Percentiles rank a stretch among this genome's conserved stretches.
These are phyloP conservation scores for Heterotilapia buettikoferi DNA, from an alignment of 2,113 vertebrate species.

Conservation along the genomic window DNA sequence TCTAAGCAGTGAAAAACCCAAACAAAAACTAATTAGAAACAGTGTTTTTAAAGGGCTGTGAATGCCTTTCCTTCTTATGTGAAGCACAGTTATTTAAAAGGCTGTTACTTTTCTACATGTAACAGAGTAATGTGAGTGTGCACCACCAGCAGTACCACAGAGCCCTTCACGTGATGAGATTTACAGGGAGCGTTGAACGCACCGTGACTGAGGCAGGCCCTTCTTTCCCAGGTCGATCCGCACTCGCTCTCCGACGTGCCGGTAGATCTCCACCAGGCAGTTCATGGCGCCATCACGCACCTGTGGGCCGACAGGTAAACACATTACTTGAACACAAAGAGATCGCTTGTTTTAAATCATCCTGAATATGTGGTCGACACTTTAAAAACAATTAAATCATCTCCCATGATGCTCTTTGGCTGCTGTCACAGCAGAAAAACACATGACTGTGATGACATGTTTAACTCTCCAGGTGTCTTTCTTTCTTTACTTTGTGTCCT, in stretches of 20 bases:
- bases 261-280: slow-evolving; percentile 96
- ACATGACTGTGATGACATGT: not conserved
- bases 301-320: slow-evolving; percentile 49
- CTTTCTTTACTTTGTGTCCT: not conserved
- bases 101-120: not conserved
- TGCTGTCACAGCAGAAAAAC: not conserved
- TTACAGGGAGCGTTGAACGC: slow-evolving; percentile 28
- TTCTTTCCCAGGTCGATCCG: slow-evolving; percentile 95
- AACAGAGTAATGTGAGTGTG: not conserved
- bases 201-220: slow-evolving; percentile 95
- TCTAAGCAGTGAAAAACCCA: not conserved
- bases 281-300: slow-evolving; percentile 94
- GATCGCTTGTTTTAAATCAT: not conserved
- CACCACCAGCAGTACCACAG: not conserved
- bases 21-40: not conserved
- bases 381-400: not conserved
- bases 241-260: slow-evolving; percentile 93
- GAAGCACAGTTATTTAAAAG: not conserved
- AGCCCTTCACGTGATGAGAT: not conserved
- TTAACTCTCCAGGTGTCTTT: not conserved
- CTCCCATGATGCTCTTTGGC: not conserved
- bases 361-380: not conserved
- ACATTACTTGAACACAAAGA: not conserved
- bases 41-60: not conserved
- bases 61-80: not conserved